Base-by-base conservation (phyloP, 2,797 vertebrate genomes). In the Ptychadena robeensis region DNA sequence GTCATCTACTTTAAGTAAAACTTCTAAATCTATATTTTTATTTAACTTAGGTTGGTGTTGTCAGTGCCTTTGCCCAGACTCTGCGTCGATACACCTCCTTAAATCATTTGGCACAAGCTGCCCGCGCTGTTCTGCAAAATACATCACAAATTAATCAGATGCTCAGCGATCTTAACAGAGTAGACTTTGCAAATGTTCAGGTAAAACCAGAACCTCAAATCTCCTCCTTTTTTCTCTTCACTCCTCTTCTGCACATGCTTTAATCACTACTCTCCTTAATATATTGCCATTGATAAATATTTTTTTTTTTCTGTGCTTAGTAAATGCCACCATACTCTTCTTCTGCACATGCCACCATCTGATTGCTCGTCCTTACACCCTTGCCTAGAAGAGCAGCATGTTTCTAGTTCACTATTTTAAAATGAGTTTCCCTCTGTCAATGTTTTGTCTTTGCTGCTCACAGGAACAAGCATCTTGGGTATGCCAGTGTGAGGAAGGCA, bases 391-490 rank as follows among this genome's bases (percentile, higher is more conserved):
- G 11, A 15, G 4, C 11, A 14, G 25, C 35, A 18, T 10, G 37
- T 38, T 18, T 14, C 8, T 4, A 22, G 22, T 53, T 7, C 5
- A 5, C 18, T 53, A 53, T 7, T n/a, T 22, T 22, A 53, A 48
- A 53, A 22, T 53, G 44, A 53, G 15, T 66, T 30, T 25, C 14
- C 2, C 27, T n/a, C n/a, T 1, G 32, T 44, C 6, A 7, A 9
- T 66, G 15, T 25, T 53, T 18, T 0, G 0, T 18, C 31, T 38
- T 69, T 32, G 0, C 67, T 44, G 4, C 28, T 15, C 27, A 6
- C 94, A 99, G 98, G 98, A 99, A 86, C 98, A 99, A 91, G 98
- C 98, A 11, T 99, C 97, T 0, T 99, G 98, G 98, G 98, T 99
- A 85, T 99, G 98, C 90, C 98, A 99, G 93, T 99, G 98, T 0